Conservation (phyloP, 35 echinoderm and acorn worm species). For the Stichopus chloronotus region DNA sequence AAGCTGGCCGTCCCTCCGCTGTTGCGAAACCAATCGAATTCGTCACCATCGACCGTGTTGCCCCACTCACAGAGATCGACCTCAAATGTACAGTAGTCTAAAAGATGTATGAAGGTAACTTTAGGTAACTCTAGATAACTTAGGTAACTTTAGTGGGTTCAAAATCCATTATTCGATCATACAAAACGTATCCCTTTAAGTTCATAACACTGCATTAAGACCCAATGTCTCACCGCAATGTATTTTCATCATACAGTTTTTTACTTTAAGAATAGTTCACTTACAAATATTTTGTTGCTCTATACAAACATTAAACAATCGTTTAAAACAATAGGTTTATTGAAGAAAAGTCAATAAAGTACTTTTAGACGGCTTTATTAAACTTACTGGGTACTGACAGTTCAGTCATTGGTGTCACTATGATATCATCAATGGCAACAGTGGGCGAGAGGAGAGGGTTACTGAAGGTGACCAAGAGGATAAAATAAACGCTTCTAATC, state of each 20-base stretch:
- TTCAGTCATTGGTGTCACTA: background rate
- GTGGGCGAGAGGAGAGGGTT: background rate
- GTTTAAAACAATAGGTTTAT: background rate
- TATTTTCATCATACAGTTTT: background rate
- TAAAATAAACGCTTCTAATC: too few relatives aligned
- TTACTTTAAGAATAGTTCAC: too few relatives aligned
- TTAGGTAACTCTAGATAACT: background rate
- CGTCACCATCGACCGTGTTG: slow-evolving; percentile 25
- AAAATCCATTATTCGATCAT: background rate
- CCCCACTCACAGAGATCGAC: slow-evolving; percentile 28
- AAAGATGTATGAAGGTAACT: background rate
- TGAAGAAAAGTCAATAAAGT: background rate
- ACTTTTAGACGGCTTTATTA: background rate
- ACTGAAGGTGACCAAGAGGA: too few relatives aligned
- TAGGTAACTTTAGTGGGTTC: background rate
- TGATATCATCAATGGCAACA: slow-evolving; percentile 5
- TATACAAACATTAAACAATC: background rate
- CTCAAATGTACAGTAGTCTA: slow-evolving; percentile 57
- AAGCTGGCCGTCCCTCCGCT: slow-evolving; percentile 39
- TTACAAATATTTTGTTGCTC: background rate
- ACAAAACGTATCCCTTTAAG: background rate
- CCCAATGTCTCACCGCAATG: background rate
- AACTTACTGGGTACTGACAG: background rate
- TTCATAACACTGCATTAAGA: background rate
- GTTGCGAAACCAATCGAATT: slow-evolving; percentile 46